Base-by-base conservation (phyloP, 2,113 vertebrate genomes). In the Hippolais icterina region DNA sequence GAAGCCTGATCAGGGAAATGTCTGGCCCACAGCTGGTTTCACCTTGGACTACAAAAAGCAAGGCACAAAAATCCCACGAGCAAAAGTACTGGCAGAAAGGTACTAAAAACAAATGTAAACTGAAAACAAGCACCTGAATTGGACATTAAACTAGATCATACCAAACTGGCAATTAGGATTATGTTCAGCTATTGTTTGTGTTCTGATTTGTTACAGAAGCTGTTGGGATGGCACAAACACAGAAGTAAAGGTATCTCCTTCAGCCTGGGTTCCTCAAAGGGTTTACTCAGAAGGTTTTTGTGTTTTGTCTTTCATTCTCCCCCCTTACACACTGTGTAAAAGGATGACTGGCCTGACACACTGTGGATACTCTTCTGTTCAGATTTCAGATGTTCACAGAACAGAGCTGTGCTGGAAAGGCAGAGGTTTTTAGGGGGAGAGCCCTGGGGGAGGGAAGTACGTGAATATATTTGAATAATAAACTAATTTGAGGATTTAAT, bases 401-500 rank as follows among this genome's bases (percentile, higher is more conserved):
- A 52, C 42, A 70, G 66, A 90, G 52, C 76, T 52, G 68, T 18
- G 41, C 47, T 64, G 87, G 68, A 94, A 83, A 83, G 46, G 57
- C 53, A 65, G 33, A 19, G 7, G 15, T 5, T 74, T 74, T 79
- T 81, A 63, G 27, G 61, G 61, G 33, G 10, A 79, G 47, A 76
- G 41, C 65, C 72, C 83, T 84, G 29, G 20, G 89, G 79, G 39
- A 95, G 37, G 49, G 39, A 92, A 92, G 33, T 44, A 17, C 66
- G 49, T 91, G 94, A 97, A 96, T 96, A 96, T 59, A 97, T 95
- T 95, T 94, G 90, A 96, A 95, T 96, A 96, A 94, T 93, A 93
- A 88, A 94, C 59, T 90, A 90, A 96, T 89, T 74, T 93, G 75
- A 92, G 56, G 83, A 89, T 94, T 78, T 92, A n/a, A 86, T 88